These are phyloP conservation scores for Cyanoliseus patagonus DNA, from an alignment of 2,113 vertebrate genomes.

Conservation along the genomic window DNA sequence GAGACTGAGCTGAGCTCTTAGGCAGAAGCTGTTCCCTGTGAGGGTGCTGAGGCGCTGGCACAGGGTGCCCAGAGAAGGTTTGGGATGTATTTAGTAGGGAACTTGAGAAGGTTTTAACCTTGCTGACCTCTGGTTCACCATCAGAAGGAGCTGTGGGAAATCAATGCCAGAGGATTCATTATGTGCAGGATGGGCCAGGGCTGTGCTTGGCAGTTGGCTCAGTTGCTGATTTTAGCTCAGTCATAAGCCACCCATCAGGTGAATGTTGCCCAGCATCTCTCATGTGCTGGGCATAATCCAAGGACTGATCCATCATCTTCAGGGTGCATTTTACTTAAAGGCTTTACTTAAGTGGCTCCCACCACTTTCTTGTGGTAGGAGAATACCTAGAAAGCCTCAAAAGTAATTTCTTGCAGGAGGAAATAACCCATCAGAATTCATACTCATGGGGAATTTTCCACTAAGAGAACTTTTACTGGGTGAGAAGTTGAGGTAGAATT, in stretches of 20 bases:
- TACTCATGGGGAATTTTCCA: background rate
- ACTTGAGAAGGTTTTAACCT: background rate
- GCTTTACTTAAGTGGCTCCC: background rate
- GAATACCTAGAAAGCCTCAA: background rate
- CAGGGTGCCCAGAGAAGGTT: background rate
- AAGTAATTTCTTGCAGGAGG: background rate
- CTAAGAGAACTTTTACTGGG: background rate
- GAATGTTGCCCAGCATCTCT: background rate
- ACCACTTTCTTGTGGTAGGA: rapidly evolving
- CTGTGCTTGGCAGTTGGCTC: background rate
- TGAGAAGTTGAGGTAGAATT: background rate
- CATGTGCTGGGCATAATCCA: background rate
- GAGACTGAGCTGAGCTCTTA: background rate
- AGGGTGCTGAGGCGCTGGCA: background rate
- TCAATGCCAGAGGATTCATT: background rate
- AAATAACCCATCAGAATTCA: background rate
- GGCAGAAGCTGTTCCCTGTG: background rate
- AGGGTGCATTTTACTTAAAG: background rate
- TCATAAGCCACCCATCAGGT: rapidly evolving
- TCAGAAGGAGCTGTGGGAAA: background rate
- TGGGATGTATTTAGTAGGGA: rapidly evolving
- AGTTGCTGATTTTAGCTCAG: background rate
- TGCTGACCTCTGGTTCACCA: background rate
- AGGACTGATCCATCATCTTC: background rate
- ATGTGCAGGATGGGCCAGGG: background rate